A percentile compares a stretch with the other conserved stretches of the same genome.
These are phyloP conservation scores for Agrotis puta DNA, from an alignment of 2,888 invertebrate genomes.

Conservation along the genomic window DNA sequence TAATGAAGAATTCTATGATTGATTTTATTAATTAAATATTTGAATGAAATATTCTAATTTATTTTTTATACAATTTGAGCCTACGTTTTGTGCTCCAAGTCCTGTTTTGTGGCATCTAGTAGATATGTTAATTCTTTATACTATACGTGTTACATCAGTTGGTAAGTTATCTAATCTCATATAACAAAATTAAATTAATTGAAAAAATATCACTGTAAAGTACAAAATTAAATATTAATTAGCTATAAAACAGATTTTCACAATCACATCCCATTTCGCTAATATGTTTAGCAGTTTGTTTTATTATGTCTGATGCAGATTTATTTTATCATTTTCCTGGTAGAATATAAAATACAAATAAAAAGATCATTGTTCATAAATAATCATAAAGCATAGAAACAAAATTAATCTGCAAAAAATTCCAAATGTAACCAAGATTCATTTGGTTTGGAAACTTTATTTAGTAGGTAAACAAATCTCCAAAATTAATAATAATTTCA, in stretches of 20 bases:
- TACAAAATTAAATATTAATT: conserved; percentile 15
- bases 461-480: background rate
- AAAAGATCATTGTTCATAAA: too few species aligned
- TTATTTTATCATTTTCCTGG: conserved; percentile 4
- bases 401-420: background rate
- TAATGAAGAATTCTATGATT: conserved; percentile 48
- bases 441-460: background rate
- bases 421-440: background rate
- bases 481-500: background rate
- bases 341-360: background rate
- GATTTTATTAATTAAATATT: conserved; percentile 47
- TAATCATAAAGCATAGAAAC: too few species aligned
- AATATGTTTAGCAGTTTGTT: conserved; percentile 3
- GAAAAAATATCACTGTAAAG: conserved; percentile 51
- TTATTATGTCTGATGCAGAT: conserved; percentile 18
- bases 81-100: conserved; percentile 84
- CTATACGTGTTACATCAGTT: conserved; percentile 68
- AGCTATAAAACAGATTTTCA: conserved; percentile 9
- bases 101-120: conserved; percentile 80
- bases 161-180: conserved; percentile 42
- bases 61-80: conserved; percentile 83
- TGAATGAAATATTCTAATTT: conserved; percentile 80
- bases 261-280: background rate
- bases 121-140: conserved; percentile 89
- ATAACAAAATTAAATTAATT: conserved; percentile 33